Base-by-base conservation (phyloP, 2,888 invertebrate species). In the Quadroppia sp. region DNA sequence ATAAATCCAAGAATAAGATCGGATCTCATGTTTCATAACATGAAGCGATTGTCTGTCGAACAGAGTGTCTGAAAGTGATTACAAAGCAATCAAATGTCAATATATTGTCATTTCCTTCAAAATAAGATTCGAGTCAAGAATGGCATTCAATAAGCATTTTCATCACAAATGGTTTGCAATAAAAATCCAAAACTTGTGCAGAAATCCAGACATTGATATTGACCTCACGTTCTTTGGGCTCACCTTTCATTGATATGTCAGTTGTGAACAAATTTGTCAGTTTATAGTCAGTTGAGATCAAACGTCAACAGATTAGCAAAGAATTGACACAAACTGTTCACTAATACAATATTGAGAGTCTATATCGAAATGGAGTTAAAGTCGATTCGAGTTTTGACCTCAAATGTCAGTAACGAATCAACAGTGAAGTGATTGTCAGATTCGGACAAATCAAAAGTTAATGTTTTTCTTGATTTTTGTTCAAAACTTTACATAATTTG, bases 181-280 rank as follows among this genome's bases (percentile, higher is more conserved):
- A 48, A 56, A 25, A 56, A 17, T 3, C 25, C 15, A 56, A 56
- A 28, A 56, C 56, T 28, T 9, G 56, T 28, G 23, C 56, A 13
- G 53, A 11, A n/a, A 61, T 61, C 61, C 15, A 11, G 11, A 32
- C 28, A 61, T 4, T 17, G 20, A 32, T n/a, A 7, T 32, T 64
- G 64, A 64, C 36, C 64, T 64, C 64, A 64, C 64, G 64, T 64
- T 64, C 64, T n/a, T 56, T 56, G n/a, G 64, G 64, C 64, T 64
- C 36, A 64, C 61, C 64, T 64, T 36, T 64, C 36, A 64, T 64
- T 64, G 64, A 64, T 64, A 64, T 64, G 64, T 64, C 36, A 64
- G 64, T 36, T 32, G 40, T 64, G 64, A 20, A 36, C 64, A 64
- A 64, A 64, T 64, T 64, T 64, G 64, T 64, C 64, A 56, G 28